These are phyloP conservation scores for Hirudinaria manillensis DNA, from an alignment of 2,888 invertebrate species.

Conservation along the genomic window DNA sequence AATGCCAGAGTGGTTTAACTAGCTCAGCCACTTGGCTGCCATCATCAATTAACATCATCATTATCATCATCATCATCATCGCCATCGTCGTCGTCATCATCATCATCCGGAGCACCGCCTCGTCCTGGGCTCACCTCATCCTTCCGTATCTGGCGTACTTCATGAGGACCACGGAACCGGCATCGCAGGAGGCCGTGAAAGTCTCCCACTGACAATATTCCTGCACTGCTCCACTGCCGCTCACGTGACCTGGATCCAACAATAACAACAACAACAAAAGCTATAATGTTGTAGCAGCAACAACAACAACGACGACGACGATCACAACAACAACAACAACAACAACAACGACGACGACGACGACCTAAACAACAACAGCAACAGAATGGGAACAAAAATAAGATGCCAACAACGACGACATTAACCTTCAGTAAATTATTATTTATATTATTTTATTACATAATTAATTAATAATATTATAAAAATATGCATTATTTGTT, in stretches of 20 bases:
- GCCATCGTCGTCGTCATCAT: slow-evolving; percentile 11
- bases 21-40: slow-evolving; percentile 22
- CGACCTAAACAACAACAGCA: too few species aligned
- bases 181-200: slow-evolving; percentile 29
- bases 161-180: slow-evolving; percentile 29
- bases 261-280: not conserved
- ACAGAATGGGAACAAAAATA: too few species aligned
- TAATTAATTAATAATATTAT: too few species aligned
- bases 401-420: too few species aligned
- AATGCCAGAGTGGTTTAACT: too few species aligned
- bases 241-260: not conserved
- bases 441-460: too few species aligned
- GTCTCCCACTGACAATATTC: slow-evolving; percentile 36
- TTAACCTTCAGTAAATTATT: too few species aligned
- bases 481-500: too few species aligned
- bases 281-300: not conserved
- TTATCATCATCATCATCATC: slow-evolving; percentile 25
- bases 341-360: too few species aligned
- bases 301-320: too few species aligned
- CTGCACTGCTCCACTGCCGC: not conserved
- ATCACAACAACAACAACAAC: too few species aligned
- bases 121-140: not conserved
- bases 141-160: slow-evolving; percentile 27
- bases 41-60: slow-evolving; percentile 27
- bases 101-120: slow-evolving; percentile 16